A percentile compares a stretch with the other conserved stretches of the same genome.
Evolutionary conservation across 2,113 vertebrate species (phyloP).

Genomic region (Lagopus leucura): DNA sequence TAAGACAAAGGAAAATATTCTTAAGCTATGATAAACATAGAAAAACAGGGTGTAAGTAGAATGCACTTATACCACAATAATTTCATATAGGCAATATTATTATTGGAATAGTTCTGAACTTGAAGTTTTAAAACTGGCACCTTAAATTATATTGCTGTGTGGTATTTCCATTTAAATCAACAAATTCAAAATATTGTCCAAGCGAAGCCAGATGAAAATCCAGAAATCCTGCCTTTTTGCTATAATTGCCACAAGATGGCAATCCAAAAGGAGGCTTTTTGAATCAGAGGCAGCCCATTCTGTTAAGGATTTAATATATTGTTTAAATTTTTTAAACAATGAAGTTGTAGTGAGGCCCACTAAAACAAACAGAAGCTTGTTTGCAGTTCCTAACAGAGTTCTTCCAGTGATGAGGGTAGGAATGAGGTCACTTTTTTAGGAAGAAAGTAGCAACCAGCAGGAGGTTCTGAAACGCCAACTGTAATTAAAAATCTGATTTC

Average conservation of each 20-base stretch:
- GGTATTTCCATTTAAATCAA: not conserved
- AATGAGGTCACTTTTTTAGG: conserved; percentile 64
- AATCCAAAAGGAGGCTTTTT: not conserved
- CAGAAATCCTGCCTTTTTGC: not conserved
- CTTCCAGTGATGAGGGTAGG: conserved; percentile 7
- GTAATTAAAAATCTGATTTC: conserved; percentile 62
- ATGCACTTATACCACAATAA: not conserved
- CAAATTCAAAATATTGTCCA: not conserved
- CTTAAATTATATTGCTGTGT: not conserved
- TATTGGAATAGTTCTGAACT: not conserved
- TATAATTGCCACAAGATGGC: not conserved
- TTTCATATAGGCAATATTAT: not conserved
- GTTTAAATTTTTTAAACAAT: conserved; percentile 39
- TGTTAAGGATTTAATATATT: not conserved
- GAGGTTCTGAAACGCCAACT: conserved; percentile 52
- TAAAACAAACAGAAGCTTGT: conserved; percentile 40
- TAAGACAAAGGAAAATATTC: not conserved
- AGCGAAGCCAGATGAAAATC: not conserved
- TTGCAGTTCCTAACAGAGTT: conserved; percentile 8
- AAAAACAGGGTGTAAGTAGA: not conserved
- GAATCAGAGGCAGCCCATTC: not conserved
- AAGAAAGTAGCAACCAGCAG: conserved; percentile 35
- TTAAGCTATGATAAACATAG: not conserved
- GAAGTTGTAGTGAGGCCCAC: not conserved
- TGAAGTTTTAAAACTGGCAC: not conserved